Evolutionary conservation across 2,888 invertebrate species (phyloP).

Genomic region (Calephelis perditalis): DNA sequence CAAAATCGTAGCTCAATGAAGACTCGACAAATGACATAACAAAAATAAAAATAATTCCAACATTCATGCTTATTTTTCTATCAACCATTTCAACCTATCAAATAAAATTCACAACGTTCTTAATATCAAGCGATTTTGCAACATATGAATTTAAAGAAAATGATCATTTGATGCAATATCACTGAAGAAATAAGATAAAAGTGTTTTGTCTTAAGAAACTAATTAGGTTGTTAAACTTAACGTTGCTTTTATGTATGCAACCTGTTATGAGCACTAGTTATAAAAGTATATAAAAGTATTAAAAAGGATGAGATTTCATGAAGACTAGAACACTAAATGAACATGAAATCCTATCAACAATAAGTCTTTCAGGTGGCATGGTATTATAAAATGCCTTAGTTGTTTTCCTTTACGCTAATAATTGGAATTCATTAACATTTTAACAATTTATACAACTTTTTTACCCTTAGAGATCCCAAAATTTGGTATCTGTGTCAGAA

Average conservation of each 20-base stretch:
- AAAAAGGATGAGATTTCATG: slow-evolving; percentile 72
- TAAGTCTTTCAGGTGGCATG: slow-evolving; percentile 76
- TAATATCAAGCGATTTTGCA: slow-evolving; percentile 29
- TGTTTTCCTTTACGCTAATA: slow-evolving; percentile 63
- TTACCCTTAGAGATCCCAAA: slow-evolving; percentile 56
- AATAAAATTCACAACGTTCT: slow-evolving; percentile 60
- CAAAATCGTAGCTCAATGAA: slow-evolving; percentile 56
- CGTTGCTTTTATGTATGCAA: slow-evolving; percentile 39
- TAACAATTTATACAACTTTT: slow-evolving; percentile 72
- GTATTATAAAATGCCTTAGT: slow-evolving; percentile 74
- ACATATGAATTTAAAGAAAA: slow-evolving; percentile 11
- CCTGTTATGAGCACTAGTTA: slow-evolving; percentile 11
- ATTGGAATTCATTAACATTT: slow-evolving; percentile 70
- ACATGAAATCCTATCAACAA: slow-evolving; percentile 75
- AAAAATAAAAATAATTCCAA: slow-evolving; percentile 55
- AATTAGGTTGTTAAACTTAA: slow-evolving; percentile 35
- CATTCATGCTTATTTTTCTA: slow-evolving; percentile 70
- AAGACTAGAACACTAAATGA: slow-evolving; percentile 76
- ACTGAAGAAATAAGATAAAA: slow-evolving; percentile 2
- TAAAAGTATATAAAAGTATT: slow-evolving; percentile 47
- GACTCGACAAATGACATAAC: slow-evolving; percentile 70
- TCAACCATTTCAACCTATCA: slow-evolving; percentile 67
- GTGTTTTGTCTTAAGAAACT: neutral
- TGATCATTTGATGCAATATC: slow-evolving; percentile 20
- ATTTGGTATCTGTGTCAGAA: slow-evolving; percentile 61